Base-by-base conservation (phyloP, 2,888 invertebrate genomes). In the Andrena bucephala region DNA sequence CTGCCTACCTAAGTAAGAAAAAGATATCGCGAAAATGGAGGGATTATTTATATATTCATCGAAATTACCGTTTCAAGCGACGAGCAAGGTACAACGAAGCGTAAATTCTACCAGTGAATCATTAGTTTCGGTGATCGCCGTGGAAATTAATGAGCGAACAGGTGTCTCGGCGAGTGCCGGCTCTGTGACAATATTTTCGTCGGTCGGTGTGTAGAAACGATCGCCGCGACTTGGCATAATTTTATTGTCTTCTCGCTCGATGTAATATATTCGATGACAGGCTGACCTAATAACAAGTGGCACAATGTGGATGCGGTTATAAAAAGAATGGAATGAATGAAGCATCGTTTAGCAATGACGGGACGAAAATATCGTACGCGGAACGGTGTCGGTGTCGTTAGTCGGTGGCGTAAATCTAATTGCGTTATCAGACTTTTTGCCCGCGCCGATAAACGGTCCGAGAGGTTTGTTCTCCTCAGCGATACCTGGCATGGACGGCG, bases 191-290 rank as follows among this genome's bases (percentile, higher is more conserved):
- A 87, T 83, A 87, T 83, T 81, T 77, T 87, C 63, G 75, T 27
- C 27, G 29, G 52, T 71, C 72, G 63, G n/a, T 42, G 65, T 70
- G 66, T 72, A 79, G 66, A 57, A 65, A 66, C 63, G 7, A 27
- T 78, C 62, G 76, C 59, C 62, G 54, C 84, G 72, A 75, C 83
- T 83, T 87, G 88, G 86, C 88, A 87, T 86, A 86, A 87, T 87
- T 86, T 72, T 78, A 72, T 73, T 79, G 73, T 80, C 80, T 87
- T 70, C 81, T 77, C 74, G 71, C 72, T 57, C 24, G 71, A 71
- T 79, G 73, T 74, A 71, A 87, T 65, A 77, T 77, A 69, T 77
- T 78, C 86, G 82, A 87, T 86, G 87, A 81, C 84, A 88, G 68
- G 50, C 31, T 79, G 86, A 82, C 88, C 88, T 42, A 88, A 88